phyloP scores from a whole-genome alignment of 2,113 vertebrate species.

The Malurus cyaneus region DNA sequence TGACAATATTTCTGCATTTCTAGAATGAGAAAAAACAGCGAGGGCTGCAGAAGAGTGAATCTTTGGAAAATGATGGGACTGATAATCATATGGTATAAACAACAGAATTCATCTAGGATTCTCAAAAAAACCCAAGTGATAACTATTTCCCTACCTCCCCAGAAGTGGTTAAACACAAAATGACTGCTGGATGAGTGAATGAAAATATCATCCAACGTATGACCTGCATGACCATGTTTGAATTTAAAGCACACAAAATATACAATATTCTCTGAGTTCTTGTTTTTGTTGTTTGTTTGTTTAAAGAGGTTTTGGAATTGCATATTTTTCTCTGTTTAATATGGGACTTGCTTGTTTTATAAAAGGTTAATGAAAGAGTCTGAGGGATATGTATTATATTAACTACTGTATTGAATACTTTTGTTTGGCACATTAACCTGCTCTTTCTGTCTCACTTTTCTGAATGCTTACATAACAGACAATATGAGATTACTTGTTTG shows the following conservation, averaged over 20 bases:
- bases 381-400: neutral
- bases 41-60: neutral
- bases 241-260: neutral
- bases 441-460: neutral
- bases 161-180: slow-evolving; percentile 37
- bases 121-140: neutral
- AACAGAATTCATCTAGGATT: neutral
- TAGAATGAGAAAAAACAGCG: neutral
- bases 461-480: neutral
- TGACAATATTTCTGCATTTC: neutral
- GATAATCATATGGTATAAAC: neutral
- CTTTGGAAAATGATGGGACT: neutral
- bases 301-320: neutral
- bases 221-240: neutral
- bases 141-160: neutral
- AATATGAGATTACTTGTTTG: neutral
- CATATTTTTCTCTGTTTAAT: neutral
- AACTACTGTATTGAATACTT: neutral
- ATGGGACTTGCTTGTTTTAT: neutral
- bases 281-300: neutral
- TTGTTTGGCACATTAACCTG: neutral
- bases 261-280: neutral
- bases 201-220: neutral
- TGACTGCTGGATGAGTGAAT: neutral
- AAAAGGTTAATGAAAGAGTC: neutral